Conservation (phyloP, 2,888 invertebrate genomes). For the Rhimphoctona megacephalus region DNA sequence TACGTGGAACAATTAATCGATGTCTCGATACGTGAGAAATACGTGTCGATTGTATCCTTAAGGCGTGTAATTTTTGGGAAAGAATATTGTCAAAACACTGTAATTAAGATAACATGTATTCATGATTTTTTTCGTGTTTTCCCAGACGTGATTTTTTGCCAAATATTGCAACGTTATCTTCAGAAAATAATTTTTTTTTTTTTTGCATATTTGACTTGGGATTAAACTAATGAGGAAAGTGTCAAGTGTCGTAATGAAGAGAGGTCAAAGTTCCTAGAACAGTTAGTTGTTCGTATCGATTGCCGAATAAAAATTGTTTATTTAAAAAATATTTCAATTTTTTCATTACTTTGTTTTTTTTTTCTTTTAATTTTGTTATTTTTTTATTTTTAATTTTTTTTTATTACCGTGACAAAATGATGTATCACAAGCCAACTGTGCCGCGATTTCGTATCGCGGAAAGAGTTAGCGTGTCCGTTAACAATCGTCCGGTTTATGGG, state of each 20-base stretch:
- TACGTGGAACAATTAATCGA: background rate
- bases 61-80: background rate
- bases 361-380: background rate
- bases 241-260: background rate
- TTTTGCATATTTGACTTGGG: background rate
- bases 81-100: background rate
- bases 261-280: background rate
- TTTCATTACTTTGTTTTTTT: background rate
- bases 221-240: background rate
- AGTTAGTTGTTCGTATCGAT: background rate
- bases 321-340: background rate
- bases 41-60: background rate
- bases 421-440: constrained; percentile 84
- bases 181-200: background rate
- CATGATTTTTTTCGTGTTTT: background rate
- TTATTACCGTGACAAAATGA: constrained; percentile 74
- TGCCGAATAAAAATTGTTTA: background rate
- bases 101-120: background rate
- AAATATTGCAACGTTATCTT: background rate
- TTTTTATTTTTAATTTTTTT: background rate
- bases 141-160: background rate
- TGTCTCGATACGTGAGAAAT: background rate
- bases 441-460: constrained; percentile 84
- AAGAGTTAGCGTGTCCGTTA: constrained; percentile 81
- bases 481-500: constrained; percentile 81